These are phyloP conservation scores for Dione vanillae DNA, from an alignment of 2,888 invertebrate genomes.

Conservation along the genomic window DNA sequence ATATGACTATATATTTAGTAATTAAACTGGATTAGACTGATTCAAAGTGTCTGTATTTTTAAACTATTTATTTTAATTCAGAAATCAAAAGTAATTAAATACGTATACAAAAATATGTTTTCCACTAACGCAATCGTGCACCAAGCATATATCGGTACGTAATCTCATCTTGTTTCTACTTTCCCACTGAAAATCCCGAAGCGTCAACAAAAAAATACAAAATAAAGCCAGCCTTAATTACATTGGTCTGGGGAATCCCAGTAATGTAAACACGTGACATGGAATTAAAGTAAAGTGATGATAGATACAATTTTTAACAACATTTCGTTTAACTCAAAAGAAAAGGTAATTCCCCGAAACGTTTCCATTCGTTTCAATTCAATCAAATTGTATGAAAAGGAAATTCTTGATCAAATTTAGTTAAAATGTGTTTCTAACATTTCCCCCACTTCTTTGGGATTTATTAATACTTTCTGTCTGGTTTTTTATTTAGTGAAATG, in stretches of 20 bases:
- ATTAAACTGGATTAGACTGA: too few relatives aligned
- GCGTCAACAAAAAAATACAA: neutral
- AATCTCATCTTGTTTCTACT: neutral
- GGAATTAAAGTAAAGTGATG: constrained; percentile 17
- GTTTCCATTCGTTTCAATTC: neutral
- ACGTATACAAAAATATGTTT: neutral
- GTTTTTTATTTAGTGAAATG: constrained; percentile 13
- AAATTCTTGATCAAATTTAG: neutral
- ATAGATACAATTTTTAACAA: neutral
- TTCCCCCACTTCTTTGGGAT: constrained; percentile 28
- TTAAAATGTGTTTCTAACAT: constrained; percentile 27
- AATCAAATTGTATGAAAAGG: neutral
- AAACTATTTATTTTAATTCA: too few relatives aligned
- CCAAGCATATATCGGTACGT: neutral
- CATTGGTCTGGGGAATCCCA: neutral
- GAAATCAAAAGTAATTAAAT: too few relatives aligned
- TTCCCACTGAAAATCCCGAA: neutral
- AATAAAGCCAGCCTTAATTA: constrained; percentile 6
- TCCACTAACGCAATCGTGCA: neutral
- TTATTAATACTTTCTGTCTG: constrained; percentile 30
- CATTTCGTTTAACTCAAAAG: neutral
- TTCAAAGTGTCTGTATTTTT: too few relatives aligned
- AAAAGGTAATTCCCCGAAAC: neutral
- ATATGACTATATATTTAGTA: too few relatives aligned
- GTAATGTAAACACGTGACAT: neutral